phyloP scores from a whole-genome alignment of 2,888 invertebrate genomes.

The Erebia ligea region DNA sequence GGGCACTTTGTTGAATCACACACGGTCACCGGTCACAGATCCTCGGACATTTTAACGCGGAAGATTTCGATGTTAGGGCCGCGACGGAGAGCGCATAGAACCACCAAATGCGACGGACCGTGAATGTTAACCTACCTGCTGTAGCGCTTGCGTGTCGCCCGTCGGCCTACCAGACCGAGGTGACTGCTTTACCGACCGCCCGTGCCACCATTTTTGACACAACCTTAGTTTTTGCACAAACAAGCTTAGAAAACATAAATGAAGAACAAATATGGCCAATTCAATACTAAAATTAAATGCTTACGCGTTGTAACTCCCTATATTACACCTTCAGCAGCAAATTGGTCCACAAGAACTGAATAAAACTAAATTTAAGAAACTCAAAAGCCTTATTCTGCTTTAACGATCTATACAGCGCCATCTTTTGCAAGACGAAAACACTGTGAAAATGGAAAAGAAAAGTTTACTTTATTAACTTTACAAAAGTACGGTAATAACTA shows the following conservation, averaged over 20 bases:
- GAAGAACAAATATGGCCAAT: neutral
- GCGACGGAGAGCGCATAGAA: conserved; percentile 73
- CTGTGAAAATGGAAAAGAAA: conserved; percentile 23
- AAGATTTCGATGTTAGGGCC: conserved; percentile 58
- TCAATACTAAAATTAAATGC: neutral
- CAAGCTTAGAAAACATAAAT: neutral
- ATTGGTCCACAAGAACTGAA: neutral
- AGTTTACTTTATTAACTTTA: conserved; percentile 21
- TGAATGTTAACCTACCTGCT: conserved; percentile 82
- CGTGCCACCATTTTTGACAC: conserved; percentile 63
- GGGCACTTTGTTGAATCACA: conserved; percentile 70
- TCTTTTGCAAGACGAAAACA: conserved; percentile 47
- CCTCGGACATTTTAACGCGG: conserved; percentile 68
- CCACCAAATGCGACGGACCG: conserved; percentile 79
- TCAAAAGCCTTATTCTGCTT: conserved; percentile 65
- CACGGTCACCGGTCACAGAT: conserved; percentile 69
- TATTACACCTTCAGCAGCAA: neutral
- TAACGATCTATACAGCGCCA: conserved; percentile 52
- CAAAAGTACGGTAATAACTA: neutral
- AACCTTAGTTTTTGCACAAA: conserved; percentile 47
- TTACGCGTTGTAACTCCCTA: conserved; percentile 6
- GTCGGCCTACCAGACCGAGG: conserved; percentile 62
- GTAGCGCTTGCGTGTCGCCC: conserved; percentile 79
- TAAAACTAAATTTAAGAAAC: conserved; percentile 28
- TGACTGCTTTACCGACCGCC: conserved; percentile 68